phyloP scores from a whole-genome alignment of 2,888 invertebrate species.

The Trichogramma evanescens region DNA sequence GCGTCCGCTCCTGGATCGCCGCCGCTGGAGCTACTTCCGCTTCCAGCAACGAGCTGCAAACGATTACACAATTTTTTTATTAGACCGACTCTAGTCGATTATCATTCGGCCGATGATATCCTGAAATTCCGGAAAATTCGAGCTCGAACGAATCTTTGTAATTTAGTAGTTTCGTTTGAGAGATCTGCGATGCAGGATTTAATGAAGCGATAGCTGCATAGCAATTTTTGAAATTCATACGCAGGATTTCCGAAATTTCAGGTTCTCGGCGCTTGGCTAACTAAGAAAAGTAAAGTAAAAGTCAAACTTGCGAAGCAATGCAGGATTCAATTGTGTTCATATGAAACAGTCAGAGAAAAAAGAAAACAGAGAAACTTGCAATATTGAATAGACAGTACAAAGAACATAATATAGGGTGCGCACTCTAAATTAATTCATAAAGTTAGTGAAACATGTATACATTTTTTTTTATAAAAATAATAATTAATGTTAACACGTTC shows the following conservation, averaged over 20 bases:
- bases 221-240: neutral
- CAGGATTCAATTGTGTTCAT: conserved; percentile 18
- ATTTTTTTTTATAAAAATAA: neutral
- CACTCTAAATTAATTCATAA: conserved; percentile 17
- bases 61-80: neutral
- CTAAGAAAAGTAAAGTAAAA: too few species aligned
- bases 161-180: too few species aligned
- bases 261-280: conserved; percentile 1
- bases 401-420: conserved; percentile 16
- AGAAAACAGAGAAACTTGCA: neutral
- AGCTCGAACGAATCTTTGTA: too few species aligned
- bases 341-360: too few species aligned
- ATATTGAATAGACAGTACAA: conserved; percentile 19
- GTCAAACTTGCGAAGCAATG: conserved; percentile 13
- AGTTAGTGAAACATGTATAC: conserved; percentile 19
- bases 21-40: conserved; percentile 52
- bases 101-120: too few species aligned
- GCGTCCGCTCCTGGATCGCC: conserved; percentile 26
- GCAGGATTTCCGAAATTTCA: neutral
- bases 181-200: too few species aligned
- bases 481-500: too few species aligned
- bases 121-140: too few species aligned
- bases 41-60: conserved; percentile 73
- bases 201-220: neutral
- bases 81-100: too few species aligned